These are phyloP conservation scores for Macrocentrus cingulum DNA, from an alignment of 1,140 invertebrate species.

Conservation along the genomic window DNA sequence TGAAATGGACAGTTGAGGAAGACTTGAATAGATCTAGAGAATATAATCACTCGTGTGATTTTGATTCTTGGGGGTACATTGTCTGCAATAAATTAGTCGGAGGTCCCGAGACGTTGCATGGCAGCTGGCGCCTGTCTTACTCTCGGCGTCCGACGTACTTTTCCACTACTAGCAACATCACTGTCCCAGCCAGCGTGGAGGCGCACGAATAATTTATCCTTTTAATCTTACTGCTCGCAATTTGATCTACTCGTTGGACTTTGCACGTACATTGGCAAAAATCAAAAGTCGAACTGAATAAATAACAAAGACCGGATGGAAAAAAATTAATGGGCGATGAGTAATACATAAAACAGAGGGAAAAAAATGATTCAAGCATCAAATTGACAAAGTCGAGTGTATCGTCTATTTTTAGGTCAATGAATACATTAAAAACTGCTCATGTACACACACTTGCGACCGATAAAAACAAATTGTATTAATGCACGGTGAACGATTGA, in stretches of 20 bases:
- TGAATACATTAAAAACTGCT: conserved; percentile 10
- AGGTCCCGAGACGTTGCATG: neutral
- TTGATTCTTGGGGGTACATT: neutral
- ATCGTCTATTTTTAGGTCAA: conserved; percentile 9
- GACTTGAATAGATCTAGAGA: too few relatives aligned
- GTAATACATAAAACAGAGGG: too few relatives aligned
- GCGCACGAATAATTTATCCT: conserved; percentile 1
- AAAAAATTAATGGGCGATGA: too few relatives aligned
- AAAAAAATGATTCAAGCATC: too few relatives aligned
- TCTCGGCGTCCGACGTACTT: conserved; percentile 19
- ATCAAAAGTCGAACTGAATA: too few relatives aligned
- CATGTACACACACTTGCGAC: conserved; percentile 4
- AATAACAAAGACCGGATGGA: too few relatives aligned
- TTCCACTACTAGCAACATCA: conserved; percentile 18
- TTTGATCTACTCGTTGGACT: conserved; percentile 7
- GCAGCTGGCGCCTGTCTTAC: conserved; percentile 20
- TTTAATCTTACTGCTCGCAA: neutral
- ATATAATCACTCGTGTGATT: too few relatives aligned
- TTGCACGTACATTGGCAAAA: conserved; percentile 9
- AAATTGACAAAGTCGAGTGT: too few relatives aligned
- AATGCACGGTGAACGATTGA: neutral
- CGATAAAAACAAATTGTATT: conserved; percentile 7
- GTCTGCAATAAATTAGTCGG: conserved; percentile 16
- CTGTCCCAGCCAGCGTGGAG: too few relatives aligned
- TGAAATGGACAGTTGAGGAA: too few relatives aligned